These are phyloP conservation scores for Brenthis hecate DNA, from an alignment of 2,888 invertebrate species.

Conservation along the genomic window DNA sequence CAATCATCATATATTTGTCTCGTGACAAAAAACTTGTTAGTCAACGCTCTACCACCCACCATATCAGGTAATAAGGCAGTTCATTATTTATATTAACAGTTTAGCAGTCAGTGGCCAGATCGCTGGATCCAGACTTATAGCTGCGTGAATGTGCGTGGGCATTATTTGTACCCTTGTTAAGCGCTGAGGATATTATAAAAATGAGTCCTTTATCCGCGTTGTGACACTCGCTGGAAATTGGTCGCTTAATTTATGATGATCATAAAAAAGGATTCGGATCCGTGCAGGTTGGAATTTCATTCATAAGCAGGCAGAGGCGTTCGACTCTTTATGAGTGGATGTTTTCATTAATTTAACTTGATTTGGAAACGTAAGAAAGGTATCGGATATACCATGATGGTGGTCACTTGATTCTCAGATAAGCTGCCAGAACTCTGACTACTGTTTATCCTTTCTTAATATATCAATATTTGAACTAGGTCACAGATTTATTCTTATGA, in stretches of 20 bases:
- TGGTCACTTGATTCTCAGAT: conserved; percentile 62
- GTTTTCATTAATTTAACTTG: conserved; percentile 81
- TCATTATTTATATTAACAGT: conserved; percentile 83
- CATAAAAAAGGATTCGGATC: conserved; percentile 80
- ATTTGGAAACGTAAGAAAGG: conserved; percentile 67
- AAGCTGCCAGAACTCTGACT: conserved; percentile 65
- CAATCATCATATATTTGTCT: conserved; percentile 56
- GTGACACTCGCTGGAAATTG: conserved; percentile 82
- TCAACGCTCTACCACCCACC: conserved; percentile 75
- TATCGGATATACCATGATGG: conserved; percentile 65
- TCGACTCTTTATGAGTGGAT: conserved; percentile 80
- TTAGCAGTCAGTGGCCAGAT: conserved; percentile 78
- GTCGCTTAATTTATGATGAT: conserved; percentile 78
- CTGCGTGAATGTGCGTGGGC: conserved; percentile 81
- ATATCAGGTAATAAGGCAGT: conserved; percentile 75
- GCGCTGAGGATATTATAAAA: conserved; percentile 82
- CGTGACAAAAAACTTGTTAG: conserved; percentile 74
- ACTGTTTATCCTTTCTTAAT: conserved; percentile 50
- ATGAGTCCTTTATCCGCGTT: conserved; percentile 80
- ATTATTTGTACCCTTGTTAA: conserved; percentile 82
- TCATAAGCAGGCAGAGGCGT: conserved; percentile 83
- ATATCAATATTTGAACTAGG: background rate
- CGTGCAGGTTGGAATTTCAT: conserved; percentile 81
- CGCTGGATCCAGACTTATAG: conserved; percentile 74
- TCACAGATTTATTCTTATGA: conserved; percentile 1